Evolutionary conservation across 1,140 invertebrate genomes (phyloP).

Genomic region (Conopomorpha cramerella): DNA sequence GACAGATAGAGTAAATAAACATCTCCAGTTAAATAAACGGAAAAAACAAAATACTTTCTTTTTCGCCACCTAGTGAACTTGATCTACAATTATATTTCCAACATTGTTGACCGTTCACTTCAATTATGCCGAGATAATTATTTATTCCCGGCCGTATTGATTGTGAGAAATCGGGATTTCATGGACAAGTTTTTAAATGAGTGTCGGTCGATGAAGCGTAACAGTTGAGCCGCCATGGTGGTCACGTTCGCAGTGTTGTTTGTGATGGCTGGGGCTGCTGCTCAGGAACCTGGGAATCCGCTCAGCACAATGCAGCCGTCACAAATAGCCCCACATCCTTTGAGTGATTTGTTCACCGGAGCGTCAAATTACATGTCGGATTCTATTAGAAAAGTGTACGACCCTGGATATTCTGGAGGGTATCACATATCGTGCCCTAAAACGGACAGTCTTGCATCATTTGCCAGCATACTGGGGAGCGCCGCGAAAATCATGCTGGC

Average conservation of each 20-base stretch:
- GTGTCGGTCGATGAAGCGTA: conserved; percentile 23
- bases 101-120: conserved; percentile 19
- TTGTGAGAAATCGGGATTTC: conserved; percentile 42
- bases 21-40: not conserved
- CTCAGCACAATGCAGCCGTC: conserved; percentile 23
- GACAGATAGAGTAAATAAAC: not conserved
- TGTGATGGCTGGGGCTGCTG: conserved; percentile 17
- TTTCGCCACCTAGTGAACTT: too few species aligned
- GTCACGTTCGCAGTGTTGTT: conserved; percentile 29
- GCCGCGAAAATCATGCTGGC: conserved; percentile 51
- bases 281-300: conserved; percentile 26
- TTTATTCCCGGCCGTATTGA: conserved; percentile 25
- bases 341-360: conserved; percentile 39
- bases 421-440: conserved; percentile 27
- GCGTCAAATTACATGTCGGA: conserved; percentile 36
- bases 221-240: conserved; percentile 46
- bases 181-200: conserved; percentile 42
- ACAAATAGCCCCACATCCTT: conserved; percentile 19
- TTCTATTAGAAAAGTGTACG: conserved; percentile 33
- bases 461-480: conserved; percentile 37
- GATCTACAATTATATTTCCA: too few species aligned
- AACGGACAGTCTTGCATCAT: conserved; percentile 31
- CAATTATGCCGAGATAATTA: conserved; percentile 19
- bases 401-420: conserved; percentile 21
- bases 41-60: too few species aligned